Evolutionary conservation across 2,888 invertebrate species (phyloP), one percentile per base, ranked within the genome.

Genomic region (Creontiades dilutus): DNA sequence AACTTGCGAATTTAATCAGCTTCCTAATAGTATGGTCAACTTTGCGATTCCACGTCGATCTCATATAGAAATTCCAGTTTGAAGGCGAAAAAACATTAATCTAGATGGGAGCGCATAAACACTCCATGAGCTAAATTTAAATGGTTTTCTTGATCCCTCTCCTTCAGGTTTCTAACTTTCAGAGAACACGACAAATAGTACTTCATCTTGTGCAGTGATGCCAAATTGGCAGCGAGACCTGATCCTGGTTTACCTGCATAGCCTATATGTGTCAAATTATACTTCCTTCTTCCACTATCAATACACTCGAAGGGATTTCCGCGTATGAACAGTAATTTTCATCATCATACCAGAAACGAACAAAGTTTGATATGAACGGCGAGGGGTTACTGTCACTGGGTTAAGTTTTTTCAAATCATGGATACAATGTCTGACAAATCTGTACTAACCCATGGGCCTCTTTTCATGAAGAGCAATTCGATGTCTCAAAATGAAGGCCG

Each of bases 271-370:
- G 98, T 97, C 86, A 99, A 95, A 94, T 99, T 99, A 93, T 98
- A 99, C 90, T 96, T 95, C 93, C 96, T 96, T 93, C 95, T 94
- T 23, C 94, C 95, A 90, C 96, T 96, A 92, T 96, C 96, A 87
- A 96, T 96, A 93, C 99, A 99, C 92, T 98, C 97, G 93, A 99
- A 96, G 16, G 99, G 98, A 99, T 98, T 94, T 99, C 99, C 13
- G 99, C 98, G 93, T 99, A 99, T 9, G 99, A 99, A 93, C 98
- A 98, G 94, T 99, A 99, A 93, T 98, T 97, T 92, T 96, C 96
- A 93, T 99, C 99, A 92, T 98, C 97, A 93, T 99, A 98, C 93
- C 99, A 99, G 78, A 99, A 97, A 82, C 99, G 95, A 55, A 99
- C 97, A 92, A 99, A 94, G 93, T 99, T 98, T 90, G 98, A 98